Base-by-base conservation (phyloP, 2,797 vertebrate genomes). In the Sebastes kiyomatsui region DNA sequence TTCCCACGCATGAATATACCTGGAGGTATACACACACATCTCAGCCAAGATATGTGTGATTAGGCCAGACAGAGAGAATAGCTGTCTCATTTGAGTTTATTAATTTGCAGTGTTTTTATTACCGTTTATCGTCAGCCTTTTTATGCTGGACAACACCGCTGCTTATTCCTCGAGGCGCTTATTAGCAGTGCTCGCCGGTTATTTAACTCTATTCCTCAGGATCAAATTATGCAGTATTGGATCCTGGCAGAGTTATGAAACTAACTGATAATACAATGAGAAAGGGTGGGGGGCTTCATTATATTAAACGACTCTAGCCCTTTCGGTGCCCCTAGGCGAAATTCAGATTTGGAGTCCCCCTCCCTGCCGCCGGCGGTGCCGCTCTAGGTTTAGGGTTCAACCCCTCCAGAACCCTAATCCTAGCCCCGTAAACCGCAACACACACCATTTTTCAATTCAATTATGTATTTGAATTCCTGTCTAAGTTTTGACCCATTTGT, bases 21-120 rank as follows among this genome's bases (percentile, higher is more conserved):
- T 27, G 46, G 28, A 56, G 42, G 49, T 11, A 67, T 18, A 75
- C 27, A 74, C 70, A 79, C 58, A 79, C 58, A 62, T 67, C 32
- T 60, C 68, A 81, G 23, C 30, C 46, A 16, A 66, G 22, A 79
- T 59, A 79, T 59, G 61, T 64, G 68, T 87, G 88, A 88, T 90
- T 73, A 82, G 85, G 70, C 33, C 35, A 80, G 77, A 85, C 42
- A 71, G 78, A 83, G 28, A 59, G 67, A 82, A 82, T 65, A 81
- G 70, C 84, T 32, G 76, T 85, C 81, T 91, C 42, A 25, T 92
- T 88, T 82, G 46, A 76, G 60, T 86, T 88, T 84, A 92, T 93
- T 90, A 73, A 91, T 92, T 91, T 87, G 67, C 23, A 28, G 80
- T 80, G 72, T 87, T 91, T 88, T 86, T 85, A 81, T 92, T 82